Evolutionary conservation across 2,888 invertebrate genomes (phyloP), one percentile per base, ranked within the genome.

Genomic region (Parascotia fuliginaria): DNA sequence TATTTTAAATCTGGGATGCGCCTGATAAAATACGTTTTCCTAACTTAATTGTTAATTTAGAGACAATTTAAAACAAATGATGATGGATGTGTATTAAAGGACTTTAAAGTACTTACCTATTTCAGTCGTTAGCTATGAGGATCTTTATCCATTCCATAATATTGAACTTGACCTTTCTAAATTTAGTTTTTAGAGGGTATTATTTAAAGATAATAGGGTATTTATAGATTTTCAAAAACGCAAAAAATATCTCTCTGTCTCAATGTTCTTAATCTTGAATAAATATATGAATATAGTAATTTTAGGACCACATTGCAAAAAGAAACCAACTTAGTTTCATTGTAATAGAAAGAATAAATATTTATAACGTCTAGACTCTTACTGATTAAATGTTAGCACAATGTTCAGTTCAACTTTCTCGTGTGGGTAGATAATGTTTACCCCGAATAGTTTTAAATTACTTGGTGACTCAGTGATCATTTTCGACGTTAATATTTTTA

Each of bases 391-490:
- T 33, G 28, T 43, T 45, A 39, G 34, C 37, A 32, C 34, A 51
- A 55, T 65, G 66, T 34, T 22, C 37, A 41, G 45, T 33, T 14
- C 51, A 13, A 59, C 59, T 65, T 66, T 66, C 55, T 50, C 49
- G 14, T 34, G 12, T 13, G 7, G 13, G 31, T 24, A 24, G 24
- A 24, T 24, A 24, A 19, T 3, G 19, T 3, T 19, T 19, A 19
- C 3, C 19, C 19, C 3, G 19, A 2, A 19, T 19, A 19, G 19
- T 5, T 19, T n/a, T n/a, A n/a, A n/a, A n/a, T n/a, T n/a, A n/a
- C n/a, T n/a, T n/a, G n/a, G n/a, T n/a, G n/a, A n/a, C n/a, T n/a
- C n/a, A n/a, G 28, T n/a, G 9, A 9, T n/a, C 3, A 28, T 22
- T n/a, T n/a, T n/a, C n/a, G n/a, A n/a, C n/a, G n/a, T n/a, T n/a